Conservation (phyloP, 2,113 vertebrate species). For the Tragelaphus scriptus region DNA sequence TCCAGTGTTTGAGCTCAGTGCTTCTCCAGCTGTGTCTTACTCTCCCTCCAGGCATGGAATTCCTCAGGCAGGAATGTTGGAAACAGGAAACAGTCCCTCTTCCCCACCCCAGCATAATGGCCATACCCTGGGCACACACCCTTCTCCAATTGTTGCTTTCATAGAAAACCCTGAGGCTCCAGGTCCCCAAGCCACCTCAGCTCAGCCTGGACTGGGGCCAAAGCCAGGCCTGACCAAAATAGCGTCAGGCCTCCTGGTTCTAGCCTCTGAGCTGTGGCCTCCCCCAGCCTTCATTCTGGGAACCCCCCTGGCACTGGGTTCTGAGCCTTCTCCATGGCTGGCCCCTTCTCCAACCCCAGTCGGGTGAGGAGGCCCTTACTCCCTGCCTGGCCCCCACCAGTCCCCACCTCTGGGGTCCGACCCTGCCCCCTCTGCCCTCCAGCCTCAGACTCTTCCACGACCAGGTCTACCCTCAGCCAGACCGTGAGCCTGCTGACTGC, state of each 20-base stretch:
- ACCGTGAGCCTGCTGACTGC: background rate
- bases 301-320: too few relatives aligned
- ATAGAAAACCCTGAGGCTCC: background rate
- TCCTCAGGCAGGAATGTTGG: background rate
- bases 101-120: background rate
- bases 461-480: background rate
- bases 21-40: background rate
- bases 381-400: background rate
- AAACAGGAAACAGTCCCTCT: background rate
- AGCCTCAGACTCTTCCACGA: background rate
- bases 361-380: background rate
- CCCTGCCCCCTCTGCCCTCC: background rate
- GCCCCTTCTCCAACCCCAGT: background rate
- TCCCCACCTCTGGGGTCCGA: too few relatives aligned
- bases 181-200: background rate
- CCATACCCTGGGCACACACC: background rate
- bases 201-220: background rate
- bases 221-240: background rate
- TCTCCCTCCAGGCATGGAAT: background rate
- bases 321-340: background rate
- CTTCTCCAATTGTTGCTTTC: background rate
- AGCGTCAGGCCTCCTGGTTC: background rate
- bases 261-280: background rate
- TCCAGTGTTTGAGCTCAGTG: background rate
- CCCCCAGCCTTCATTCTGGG: background rate